Evolutionary conservation across 2,797 vertebrate genomes (phyloP).

Genomic region (Clarias pachynema): DNA sequence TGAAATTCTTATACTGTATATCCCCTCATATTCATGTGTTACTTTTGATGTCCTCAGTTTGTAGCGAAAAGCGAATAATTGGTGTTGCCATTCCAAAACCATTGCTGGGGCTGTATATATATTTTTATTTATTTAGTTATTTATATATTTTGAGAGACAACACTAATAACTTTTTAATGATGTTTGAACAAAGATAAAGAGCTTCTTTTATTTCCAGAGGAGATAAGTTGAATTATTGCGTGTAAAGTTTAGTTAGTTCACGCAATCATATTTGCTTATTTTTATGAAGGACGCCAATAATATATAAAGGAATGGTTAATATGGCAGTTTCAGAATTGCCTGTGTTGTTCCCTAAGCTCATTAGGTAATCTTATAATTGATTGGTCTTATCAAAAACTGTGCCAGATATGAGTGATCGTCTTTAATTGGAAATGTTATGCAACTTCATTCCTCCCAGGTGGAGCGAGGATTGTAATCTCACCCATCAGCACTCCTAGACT

Average conservation of each 20-base stretch:
- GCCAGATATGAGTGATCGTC: background rate
- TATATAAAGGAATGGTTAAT: background rate
- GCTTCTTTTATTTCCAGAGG: background rate
- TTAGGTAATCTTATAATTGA: constrained; percentile 19
- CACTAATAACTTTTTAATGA: background rate
- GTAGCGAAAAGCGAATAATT: background rate
- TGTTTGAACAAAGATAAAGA: background rate
- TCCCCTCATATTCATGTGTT: background rate
- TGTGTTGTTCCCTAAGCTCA: constrained; percentile 1
- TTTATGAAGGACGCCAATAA: background rate
- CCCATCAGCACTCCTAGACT: background rate
- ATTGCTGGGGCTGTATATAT: background rate
- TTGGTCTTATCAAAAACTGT: constrained; percentile 1
- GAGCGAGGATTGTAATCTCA: background rate
- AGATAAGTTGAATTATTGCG: background rate
- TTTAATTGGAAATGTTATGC: background rate
- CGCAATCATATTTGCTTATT: background rate
- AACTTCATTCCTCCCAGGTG: background rate
- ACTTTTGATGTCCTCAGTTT: background rate
- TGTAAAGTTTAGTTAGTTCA: background rate
- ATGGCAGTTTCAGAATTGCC: constrained; percentile 22
- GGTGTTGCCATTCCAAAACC: background rate
- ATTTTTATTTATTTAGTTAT: too few species aligned
- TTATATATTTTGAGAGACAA: background rate
- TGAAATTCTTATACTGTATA: background rate